phyloP scores from a whole-genome alignment of 2,797 vertebrate genomes.

The Salmo trutta region DNA sequence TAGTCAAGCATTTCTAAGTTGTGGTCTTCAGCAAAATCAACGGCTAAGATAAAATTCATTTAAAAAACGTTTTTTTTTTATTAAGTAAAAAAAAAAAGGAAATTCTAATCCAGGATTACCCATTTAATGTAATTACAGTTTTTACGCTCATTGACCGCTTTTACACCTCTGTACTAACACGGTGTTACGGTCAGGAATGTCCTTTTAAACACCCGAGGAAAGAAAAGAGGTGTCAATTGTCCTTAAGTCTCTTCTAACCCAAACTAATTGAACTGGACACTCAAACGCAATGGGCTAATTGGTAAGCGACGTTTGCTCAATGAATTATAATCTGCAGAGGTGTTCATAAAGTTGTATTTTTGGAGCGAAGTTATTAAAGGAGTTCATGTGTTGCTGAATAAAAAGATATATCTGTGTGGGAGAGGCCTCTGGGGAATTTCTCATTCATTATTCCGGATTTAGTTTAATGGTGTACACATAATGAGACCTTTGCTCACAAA shows the following conservation, averaged over 20 bases:
- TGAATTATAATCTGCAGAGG: conserved; percentile 21
- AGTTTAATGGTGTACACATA: conserved; percentile 57
- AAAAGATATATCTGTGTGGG: conserved; percentile 42
- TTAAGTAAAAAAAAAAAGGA: too few species aligned
- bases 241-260: background rate
- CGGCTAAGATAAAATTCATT: background rate
- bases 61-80: background rate
- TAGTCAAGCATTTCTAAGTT: background rate
- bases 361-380: background rate
- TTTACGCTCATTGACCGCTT: background rate
- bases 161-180: background rate
- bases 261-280: background rate
- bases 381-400: conserved; percentile 15
- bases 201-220: background rate
- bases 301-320: conserved; percentile 19
- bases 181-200: too few species aligned
- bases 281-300: conserved; percentile 19
- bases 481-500: conserved; percentile 23
- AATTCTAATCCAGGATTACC: background rate
- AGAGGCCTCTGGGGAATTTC: conserved; percentile 51
- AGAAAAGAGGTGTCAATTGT: conserved; percentile 14
- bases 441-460: conserved; percentile 65
- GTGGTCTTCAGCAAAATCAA: background rate
- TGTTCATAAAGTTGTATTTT: conserved; percentile 17
- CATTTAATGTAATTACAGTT: background rate